Evolutionary conservation across 2,888 invertebrate species (phyloP), one percentile per base, ranked within the genome.

Genomic region (Stegophylla sp.): DNA sequence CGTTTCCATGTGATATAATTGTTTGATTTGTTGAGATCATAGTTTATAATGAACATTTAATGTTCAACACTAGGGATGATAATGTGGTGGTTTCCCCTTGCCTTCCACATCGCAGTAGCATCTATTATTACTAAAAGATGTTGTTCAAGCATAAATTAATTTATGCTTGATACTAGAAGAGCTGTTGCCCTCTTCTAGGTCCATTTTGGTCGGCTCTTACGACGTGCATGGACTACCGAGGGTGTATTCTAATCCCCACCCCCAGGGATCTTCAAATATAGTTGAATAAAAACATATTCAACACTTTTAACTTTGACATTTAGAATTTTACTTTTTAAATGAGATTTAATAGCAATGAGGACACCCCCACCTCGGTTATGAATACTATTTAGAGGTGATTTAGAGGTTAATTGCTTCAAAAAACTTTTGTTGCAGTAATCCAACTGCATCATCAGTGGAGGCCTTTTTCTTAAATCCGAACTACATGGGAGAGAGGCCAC

Each of bases 271-370:
- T 4, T 4, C 4, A 64, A 64, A 64, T 64, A 9, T 12, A 64
- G 41, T 64, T n/a, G n/a, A 17, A 64, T 41, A 64, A 41, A 26
- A 43, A 64, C 10, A 43, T 64, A 20, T 64, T 64, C 64, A 41
- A 64, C 64, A 41, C 23, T 43, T 41, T 66, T 45, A 66, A 66
- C 45, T 43, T 3, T 23, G 23, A 66, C 66, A 66, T 45, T 66
- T 66, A 66, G 3, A 45, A 66, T 45, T 66, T 23, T 66, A 66
- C 45, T 23, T 66, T 45, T 66, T 45, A 45, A 23, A 20, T 12
- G 4, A 20, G 45, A 45, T 45, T 66, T 77, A 56, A 77, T 17
- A 28, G 77, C 67, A 10, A 67, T 59, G 41, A 77, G 28, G 13
- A 77, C 66, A 41, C 77, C 77, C 1, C 77, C 67, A 20, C 53